Conservation (phyloP, 2,797 vertebrate species). For the Gambusia yucatana region DNA sequence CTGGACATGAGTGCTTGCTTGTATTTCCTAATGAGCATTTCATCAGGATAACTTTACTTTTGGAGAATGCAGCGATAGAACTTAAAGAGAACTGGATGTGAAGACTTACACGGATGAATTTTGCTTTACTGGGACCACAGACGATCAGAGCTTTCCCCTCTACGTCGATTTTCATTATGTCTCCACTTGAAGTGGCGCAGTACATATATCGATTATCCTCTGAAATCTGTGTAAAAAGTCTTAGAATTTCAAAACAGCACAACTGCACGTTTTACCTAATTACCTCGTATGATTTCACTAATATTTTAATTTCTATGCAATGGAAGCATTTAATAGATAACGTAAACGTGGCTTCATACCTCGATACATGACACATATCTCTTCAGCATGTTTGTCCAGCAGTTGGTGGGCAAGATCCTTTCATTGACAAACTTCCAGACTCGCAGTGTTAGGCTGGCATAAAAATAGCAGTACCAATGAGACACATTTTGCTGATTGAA, state of each 20-base stretch:
- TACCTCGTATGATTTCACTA: background rate
- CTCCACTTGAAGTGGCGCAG: conserved; percentile 90
- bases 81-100: background rate
- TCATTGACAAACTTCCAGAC: conserved; percentile 87
- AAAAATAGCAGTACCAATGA: conserved; percentile 12
- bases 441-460: conserved; percentile 82
- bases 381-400: conserved; percentile 84
- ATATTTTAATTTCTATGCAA: background rate
- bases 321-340: background rate
- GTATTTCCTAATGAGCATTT: background rate
- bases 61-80: background rate
- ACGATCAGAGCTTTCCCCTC: conserved; percentile 77
- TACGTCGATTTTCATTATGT: conserved; percentile 87
- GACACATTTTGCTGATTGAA: background rate
- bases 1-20: background rate
- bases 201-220: conserved; percentile 86
- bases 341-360: conserved; percentile 66
- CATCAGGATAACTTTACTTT: conserved; percentile 2
- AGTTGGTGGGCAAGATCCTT: conserved; percentile 87
- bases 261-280: background rate
- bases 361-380: conserved; percentile 82
- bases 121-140: conserved; percentile 84
- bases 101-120: conserved; percentile 82
- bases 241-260: background rate
- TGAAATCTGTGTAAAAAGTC: conserved; percentile 74